phyloP scores from a whole-genome alignment of 2,113 vertebrate genomes.

The Barbus barbus region DNA sequence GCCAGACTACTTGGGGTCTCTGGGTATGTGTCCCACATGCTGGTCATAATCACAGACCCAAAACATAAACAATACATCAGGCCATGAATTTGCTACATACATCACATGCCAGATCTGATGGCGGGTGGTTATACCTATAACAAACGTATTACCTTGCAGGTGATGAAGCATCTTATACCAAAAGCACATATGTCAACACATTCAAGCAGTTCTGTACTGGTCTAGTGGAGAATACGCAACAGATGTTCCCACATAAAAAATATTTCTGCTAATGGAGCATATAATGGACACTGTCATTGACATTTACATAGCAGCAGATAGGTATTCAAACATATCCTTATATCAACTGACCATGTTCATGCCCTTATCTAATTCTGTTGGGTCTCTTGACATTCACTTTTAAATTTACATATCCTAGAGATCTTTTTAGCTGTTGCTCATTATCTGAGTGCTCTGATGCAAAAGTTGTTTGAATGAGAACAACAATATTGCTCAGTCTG shows the following conservation, averaged over 20 bases:
- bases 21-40: conserved; percentile 9
- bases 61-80: conserved; percentile 3
- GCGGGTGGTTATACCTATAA: neutral
- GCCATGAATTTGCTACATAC: neutral
- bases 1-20: conserved; percentile 7
- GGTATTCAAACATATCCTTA: conserved; percentile 13
- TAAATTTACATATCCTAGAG: neutral
- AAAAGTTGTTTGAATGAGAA: neutral
- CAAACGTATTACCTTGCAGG: neutral
- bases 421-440: neutral
- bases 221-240: neutral
- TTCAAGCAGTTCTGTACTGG: neutral
- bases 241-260: neutral
- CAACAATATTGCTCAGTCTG: neutral
- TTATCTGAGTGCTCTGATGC: neutral
- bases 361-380: neutral
- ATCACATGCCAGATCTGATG: conserved; percentile 8
- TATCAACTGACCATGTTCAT: neutral
- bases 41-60: neutral
- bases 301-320: conserved; percentile 20
- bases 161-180: neutral
- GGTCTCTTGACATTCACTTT: neutral
- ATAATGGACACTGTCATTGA: neutral
- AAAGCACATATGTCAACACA: neutral
- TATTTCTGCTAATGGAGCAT: neutral